Base-by-base conservation (phyloP, 1,140 invertebrate genomes). In the Daktulosphaira vitifoliae region DNA sequence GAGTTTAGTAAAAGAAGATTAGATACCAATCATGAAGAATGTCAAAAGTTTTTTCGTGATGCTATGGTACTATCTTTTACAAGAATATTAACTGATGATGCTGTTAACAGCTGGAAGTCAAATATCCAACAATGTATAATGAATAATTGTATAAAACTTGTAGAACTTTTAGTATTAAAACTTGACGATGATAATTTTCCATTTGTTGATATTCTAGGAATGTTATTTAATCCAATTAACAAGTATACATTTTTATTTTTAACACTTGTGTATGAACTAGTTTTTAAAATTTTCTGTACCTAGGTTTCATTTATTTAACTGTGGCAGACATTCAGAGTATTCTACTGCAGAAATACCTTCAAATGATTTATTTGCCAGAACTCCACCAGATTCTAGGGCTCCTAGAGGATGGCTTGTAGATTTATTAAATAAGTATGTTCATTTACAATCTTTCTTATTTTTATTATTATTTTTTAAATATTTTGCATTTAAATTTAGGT, bases 41-140 rank as follows among this genome's bases (percentile, higher is more conserved):
- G 94, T 76, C 92, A 96, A 74, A 81, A 92, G 71, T 97, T 97
- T 81, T 96, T 94, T 78, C 84, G 90, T 70, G 93, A 97, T 76
- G 92, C 92, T 18, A 79, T 98, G 49, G 93, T 90, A 67, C 86
- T 93, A 68, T 96, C 93, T 49, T 98, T 98, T 77, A 93, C 90
- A 16, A 96, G 97, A 79, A 95, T 98, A 74, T 81, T 97, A 70
- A 96, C 94, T n/a, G 94, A 98, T 78, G 94, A 98, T 75, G 94
- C 94, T 50, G 94, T 98, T 37, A 92, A 88, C 72, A 94, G 91
- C 72, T 98, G 95, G 95, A 97, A 96, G 77, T 83, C 86, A 73
- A 96, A 96, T 76, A 97, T 97, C 72, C 94, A 97, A 76, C 87
- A 87, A 75, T 96, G 90, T 78, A 96, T 98, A 70, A 83, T 92